Evolutionary conservation across 2,888 invertebrate species (phyloP).

Genomic region (Aphrophora alni): DNA sequence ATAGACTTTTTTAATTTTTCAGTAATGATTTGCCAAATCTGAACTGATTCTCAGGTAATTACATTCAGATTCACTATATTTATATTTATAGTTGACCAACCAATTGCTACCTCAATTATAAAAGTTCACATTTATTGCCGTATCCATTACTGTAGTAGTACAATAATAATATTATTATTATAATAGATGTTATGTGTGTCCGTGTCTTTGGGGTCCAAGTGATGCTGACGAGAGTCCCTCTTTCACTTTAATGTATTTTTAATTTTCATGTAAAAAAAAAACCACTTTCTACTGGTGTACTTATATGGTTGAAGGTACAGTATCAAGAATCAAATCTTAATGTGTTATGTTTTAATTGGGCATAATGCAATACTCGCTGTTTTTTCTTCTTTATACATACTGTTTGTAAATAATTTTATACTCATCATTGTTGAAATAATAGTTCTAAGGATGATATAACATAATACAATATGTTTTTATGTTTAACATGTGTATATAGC

Average conservation of each 20-base stretch:
- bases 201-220: slow-evolving; percentile 31
- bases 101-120: slow-evolving; percentile 36
- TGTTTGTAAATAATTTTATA: slow-evolving; percentile 36
- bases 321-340: slow-evolving; percentile 17
- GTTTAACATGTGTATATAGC: slow-evolving; percentile 28
- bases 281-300: slow-evolving; percentile 30
- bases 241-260: slow-evolving; percentile 30
- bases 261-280: slow-evolving; percentile 13
- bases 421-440: slow-evolving; percentile 24
- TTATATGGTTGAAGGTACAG: slow-evolving; percentile 25
- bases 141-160: slow-evolving; percentile 30
- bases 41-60: slow-evolving; percentile 15
- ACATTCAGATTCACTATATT: slow-evolving; percentile 30
- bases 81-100: slow-evolving; percentile 34
- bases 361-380: slow-evolving; percentile 31
- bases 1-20: neutral
- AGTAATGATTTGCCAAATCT: slow-evolving; percentile 8
- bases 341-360: slow-evolving; percentile 26
- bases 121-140: slow-evolving; percentile 34
- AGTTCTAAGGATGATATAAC: slow-evolving; percentile 31
- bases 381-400: slow-evolving; percentile 1
- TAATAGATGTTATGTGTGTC: slow-evolving; percentile 33
- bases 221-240: slow-evolving; percentile 22
- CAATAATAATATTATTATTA: slow-evolving; percentile 27
- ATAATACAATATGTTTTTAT: slow-evolving; percentile 23